phyloP scores from a whole-genome alignment of 2,888 invertebrate genomes.

The Agapostemon virescens region DNA sequence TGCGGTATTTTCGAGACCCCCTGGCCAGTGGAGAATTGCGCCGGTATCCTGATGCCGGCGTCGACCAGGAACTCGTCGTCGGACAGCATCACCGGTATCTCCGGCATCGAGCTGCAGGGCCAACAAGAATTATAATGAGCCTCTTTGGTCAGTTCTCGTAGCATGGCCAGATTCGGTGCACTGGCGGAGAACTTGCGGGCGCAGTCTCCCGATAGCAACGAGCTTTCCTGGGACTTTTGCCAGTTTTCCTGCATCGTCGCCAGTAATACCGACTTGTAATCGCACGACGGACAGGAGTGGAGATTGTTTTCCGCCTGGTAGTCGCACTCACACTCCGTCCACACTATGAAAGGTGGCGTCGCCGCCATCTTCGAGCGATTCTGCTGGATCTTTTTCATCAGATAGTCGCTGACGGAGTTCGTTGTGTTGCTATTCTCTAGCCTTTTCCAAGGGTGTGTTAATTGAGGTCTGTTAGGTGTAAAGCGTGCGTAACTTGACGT shows the following conservation, averaged over 20 bases:
- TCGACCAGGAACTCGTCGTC: constrained; percentile 79
- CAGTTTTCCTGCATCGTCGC: constrained; percentile 70
- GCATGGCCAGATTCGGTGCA: constrained; percentile 66
- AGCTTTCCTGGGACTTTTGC: constrained; percentile 69
- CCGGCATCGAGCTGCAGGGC: constrained; percentile 79
- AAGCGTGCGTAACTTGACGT: constrained; percentile 76
- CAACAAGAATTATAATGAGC: constrained; percentile 77
- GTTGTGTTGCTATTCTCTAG: constrained; percentile 69
- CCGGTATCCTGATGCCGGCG: constrained; percentile 78
- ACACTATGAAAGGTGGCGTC: constrained; percentile 40
- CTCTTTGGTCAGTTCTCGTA: constrained; percentile 66
- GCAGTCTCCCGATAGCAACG: constrained; percentile 66
- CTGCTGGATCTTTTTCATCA: constrained; percentile 61
- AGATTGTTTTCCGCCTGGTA: constrained; percentile 41
- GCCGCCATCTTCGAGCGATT: constrained; percentile 69
- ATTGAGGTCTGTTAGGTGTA: constrained; percentile 76
- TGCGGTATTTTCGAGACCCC: constrained; percentile 76
- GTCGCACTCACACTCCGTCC: constrained; percentile 56
- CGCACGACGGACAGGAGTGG: constrained; percentile 61
- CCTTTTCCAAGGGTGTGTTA: constrained; percentile 76
- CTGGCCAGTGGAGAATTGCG: constrained; percentile 73
- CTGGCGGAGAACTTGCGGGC: constrained; percentile 57
- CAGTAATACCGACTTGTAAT: constrained; percentile 67
- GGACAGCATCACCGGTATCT: constrained; percentile 75
- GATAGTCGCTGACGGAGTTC: constrained; percentile 69